Evolutionary conservation across 1,140 invertebrate species (phyloP).

Genomic region (Apolygus lucorum): DNA sequence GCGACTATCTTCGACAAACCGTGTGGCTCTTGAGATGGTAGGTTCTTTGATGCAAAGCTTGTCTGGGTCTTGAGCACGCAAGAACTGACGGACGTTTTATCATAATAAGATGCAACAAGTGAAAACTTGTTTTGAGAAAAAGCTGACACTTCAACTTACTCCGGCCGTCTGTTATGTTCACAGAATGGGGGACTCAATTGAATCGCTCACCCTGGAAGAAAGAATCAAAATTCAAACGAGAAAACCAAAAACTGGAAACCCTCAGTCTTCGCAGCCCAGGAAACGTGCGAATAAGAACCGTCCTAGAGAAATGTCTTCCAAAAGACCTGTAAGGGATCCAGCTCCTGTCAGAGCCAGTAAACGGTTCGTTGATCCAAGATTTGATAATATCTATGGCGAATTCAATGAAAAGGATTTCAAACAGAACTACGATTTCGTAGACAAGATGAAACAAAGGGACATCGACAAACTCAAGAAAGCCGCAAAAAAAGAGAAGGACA

Average conservation of each 20-base stretch:
- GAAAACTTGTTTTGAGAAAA: too few species aligned
- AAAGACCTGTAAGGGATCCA: neutral
- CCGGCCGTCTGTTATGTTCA: constrained; percentile 4
- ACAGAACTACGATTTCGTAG: neutral
- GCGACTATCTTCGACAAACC: too few species aligned
- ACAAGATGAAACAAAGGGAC: constrained; percentile 16
- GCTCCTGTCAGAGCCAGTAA: neutral
- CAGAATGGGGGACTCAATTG: neutral
- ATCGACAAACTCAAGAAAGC: neutral
- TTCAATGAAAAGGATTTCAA: constrained; percentile 13
- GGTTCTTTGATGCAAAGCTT: too few species aligned
- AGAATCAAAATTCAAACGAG: neutral
- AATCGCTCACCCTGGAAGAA: neutral
- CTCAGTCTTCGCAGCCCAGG: neutral
- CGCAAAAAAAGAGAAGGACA: constrained; percentile 3
- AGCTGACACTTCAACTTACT: neutral
- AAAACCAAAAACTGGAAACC: neutral
- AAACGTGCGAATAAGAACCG: constrained; percentile 21
- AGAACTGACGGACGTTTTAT: too few species aligned
- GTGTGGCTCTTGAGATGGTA: too few species aligned
- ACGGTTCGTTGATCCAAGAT: constrained; percentile 17
- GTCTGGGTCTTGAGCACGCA: too few species aligned
- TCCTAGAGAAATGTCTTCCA: constrained; percentile 14
- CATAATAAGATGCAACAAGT: too few species aligned
- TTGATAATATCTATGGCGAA: constrained; percentile 14